Base-by-base conservation (phyloP, 1,140 invertebrate genomes). In the Panagrolaimus sp. region DNA sequence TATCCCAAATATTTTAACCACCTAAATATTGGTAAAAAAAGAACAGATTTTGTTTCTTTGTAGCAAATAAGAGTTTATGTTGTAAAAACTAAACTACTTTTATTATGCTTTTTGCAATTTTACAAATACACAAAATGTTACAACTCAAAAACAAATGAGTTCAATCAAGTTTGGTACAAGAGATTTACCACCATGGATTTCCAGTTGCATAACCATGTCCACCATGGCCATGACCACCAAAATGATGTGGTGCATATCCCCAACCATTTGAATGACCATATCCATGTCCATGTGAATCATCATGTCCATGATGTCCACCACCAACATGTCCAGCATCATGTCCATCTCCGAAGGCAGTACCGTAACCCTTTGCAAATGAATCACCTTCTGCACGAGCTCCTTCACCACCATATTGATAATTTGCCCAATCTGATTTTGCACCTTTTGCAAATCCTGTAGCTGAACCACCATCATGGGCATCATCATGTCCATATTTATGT, bases 401-500 rank as follows among this genome's bases (percentile, higher is more conserved):
- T 63, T 63, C 27, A n/a, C 62, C 62, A 43, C 62, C 62, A 16
- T 63, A 63, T 42, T 63, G 62, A 13, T 63, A 63, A 43, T 63
- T 63, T 23, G 62, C 62, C 27, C 27, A 63, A 43, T 43, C 38
- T 1, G 62, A 63, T 43, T 63, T 31, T 5, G 16, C 7, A 27
- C 62, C 62, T 11, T 31, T 43, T 7, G 62, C 62, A 42, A 20
- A 31, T 1, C 27, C 62, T 4, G 62, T 27, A 5, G 62, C 62
- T 8, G 9, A 16, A 14, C 62, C 62, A 43, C 38, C 27, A 16
- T 42, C 38, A 43, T 63, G 27, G 11, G 27, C 62, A 9, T 14
- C 27, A 42, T 43, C 62, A 16, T 63, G 62, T n/a, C 62, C 62
- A 31, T 43, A 63, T 31, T 63, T 63, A 8, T 16, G 27, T n/a